phyloP scores from a whole-genome alignment of 2,113 vertebrate species.

The Morphnarchus princeps region DNA sequence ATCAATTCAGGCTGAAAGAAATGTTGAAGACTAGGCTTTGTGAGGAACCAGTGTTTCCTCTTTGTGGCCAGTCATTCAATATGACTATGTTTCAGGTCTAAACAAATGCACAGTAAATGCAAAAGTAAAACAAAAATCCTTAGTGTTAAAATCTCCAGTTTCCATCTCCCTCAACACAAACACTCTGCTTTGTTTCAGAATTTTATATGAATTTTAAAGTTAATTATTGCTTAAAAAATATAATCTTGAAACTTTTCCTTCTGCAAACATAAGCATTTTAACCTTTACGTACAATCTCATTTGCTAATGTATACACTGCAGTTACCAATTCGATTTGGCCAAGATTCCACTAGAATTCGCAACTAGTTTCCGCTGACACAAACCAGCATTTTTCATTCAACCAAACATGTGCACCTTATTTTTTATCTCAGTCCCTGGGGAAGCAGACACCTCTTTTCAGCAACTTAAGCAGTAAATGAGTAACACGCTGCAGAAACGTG shows the following conservation, averaged over 20 bases:
- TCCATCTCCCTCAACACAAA: not conserved
- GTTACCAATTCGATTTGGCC: not conserved
- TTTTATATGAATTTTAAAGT: not conserved
- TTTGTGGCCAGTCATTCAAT: not conserved
- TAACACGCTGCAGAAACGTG: fast-evolving
- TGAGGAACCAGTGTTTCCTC: not conserved
- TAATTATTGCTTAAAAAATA: not conserved
- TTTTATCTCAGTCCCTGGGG: not conserved
- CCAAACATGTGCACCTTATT: not conserved
- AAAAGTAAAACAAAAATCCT: not conserved
- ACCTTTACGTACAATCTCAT: fast-evolving
- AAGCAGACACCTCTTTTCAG: not conserved
- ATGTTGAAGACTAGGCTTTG: not conserved
- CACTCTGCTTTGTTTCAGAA: not conserved
- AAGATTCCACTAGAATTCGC: not conserved
- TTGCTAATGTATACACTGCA: not conserved
- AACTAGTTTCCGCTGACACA: not conserved
- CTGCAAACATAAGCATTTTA: not conserved
- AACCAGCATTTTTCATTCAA: not conserved
- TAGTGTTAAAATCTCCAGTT: fast-evolving
- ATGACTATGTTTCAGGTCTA: not conserved
- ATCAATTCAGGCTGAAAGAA: constrained; percentile 4
- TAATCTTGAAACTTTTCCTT: not conserved
- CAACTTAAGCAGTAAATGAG: not conserved
- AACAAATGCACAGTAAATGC: not conserved